These are phyloP conservation scores for Synchiropus splendidus DNA, from an alignment of 2,113 vertebrate genomes.

Conservation along the genomic window DNA sequence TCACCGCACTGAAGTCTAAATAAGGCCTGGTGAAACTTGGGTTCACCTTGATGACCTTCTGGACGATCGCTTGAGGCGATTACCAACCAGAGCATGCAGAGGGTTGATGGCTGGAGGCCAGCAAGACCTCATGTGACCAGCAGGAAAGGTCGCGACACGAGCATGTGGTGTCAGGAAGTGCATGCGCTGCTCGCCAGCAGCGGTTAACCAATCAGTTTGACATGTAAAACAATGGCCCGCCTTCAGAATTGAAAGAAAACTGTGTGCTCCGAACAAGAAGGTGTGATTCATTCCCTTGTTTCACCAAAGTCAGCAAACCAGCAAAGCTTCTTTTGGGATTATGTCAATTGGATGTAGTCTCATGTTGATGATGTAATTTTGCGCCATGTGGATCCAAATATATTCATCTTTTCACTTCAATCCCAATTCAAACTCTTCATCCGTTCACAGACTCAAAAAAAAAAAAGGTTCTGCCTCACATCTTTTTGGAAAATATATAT, in stretches of 20 bases:
- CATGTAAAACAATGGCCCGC: slow-evolving; percentile 28
- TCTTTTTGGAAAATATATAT: no score
- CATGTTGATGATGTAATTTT: slow-evolving; percentile 20
- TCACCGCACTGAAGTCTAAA: no score
- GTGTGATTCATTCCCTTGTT: slow-evolving; percentile 21
- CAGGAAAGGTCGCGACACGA: slow-evolving; percentile 30
- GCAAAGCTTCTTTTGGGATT: slow-evolving; percentile 53
- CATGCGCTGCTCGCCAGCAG: slow-evolving; percentile 22
- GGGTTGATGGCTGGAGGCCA: slow-evolving; percentile 4
- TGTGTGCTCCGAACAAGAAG: slow-evolving; percentile 13
- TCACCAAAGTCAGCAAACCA: slow-evolving; percentile 44
- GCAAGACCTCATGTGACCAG: slow-evolving; percentile 36
- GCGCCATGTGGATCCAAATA: no score
- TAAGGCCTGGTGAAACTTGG: no score
- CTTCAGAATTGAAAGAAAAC: no score
- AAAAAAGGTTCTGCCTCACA: no score
- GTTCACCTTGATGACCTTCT: no score
- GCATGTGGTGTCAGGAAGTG: slow-evolving; percentile 15
- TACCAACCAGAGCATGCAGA: no score
- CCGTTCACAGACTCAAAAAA: no score
- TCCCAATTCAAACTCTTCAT: no score
- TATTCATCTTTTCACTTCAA: no score
- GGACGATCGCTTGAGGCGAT: no score
- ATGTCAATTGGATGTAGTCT: slow-evolving; percentile 36
- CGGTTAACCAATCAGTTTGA: slow-evolving; percentile 19